Evolutionary conservation across 1,140 invertebrate genomes (phyloP).

Genomic region (Rhyacophila brunnea): DNA sequence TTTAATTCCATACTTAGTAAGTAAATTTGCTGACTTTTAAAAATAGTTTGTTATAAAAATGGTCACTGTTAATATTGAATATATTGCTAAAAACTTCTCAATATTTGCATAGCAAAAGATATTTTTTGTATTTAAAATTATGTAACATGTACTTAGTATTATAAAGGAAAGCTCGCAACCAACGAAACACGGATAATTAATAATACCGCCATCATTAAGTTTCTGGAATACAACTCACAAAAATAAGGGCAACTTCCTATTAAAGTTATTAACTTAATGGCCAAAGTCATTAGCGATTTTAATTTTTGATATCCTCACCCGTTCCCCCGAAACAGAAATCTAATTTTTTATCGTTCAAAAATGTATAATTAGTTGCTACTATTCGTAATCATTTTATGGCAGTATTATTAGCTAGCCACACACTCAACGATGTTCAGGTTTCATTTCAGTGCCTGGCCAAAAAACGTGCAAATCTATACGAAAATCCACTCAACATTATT

Average conservation of each 20-base stretch:
- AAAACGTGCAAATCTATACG: too few species aligned
- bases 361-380: constrained; percentile 35
- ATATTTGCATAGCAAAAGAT: too few species aligned
- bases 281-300: constrained; percentile 37
- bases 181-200: constrained; percentile 32
- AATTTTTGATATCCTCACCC: constrained; percentile 36
- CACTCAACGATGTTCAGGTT: too few species aligned
- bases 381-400: constrained; percentile 28
- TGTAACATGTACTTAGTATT: neutral
- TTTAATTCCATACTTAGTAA: too few species aligned
- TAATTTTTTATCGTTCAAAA: constrained; percentile 27
- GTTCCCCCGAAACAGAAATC: constrained; percentile 25
- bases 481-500: too few species aligned
- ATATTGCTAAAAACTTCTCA: too few species aligned
- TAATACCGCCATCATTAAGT: constrained; percentile 32
- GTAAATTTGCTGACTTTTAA: too few species aligned
- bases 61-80: too few species aligned
- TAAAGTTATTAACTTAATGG: constrained; percentile 37
- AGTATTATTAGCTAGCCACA: too few species aligned
- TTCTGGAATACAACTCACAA: constrained; percentile 29
- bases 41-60: too few species aligned
- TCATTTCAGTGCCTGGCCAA: too few species aligned
- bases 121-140: too few species aligned
- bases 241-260: constrained; percentile 36
- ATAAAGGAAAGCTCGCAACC: neutral